A percentile compares a stretch with the other conserved stretches of the same genome.
These are phyloP conservation scores for Coreius guichenoti DNA, from an alignment of 2,797 vertebrate genomes.

Conservation along the genomic window DNA sequence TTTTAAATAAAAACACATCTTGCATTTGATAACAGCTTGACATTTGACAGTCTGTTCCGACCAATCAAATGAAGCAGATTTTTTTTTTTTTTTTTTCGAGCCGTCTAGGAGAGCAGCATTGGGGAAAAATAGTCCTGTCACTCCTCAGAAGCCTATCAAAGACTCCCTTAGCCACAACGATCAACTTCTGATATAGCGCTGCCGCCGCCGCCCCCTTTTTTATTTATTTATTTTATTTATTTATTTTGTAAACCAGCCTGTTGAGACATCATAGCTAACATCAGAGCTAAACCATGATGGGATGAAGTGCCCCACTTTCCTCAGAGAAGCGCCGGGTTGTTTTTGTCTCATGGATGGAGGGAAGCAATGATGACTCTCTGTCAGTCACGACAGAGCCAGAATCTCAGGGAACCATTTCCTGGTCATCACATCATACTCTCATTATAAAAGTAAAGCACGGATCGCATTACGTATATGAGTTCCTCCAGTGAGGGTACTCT, in stretches of 20 bases:
- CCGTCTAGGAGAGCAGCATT: constrained; percentile 68
- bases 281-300: constrained; percentile 61
- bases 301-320: constrained; percentile 67
- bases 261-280: constrained; percentile 68
- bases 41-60: constrained; percentile 83
- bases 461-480: constrained; percentile 64
- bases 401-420: constrained; percentile 6
- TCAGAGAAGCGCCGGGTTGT: constrained; percentile 54
- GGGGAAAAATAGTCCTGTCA: constrained; percentile 71
- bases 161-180: constrained; percentile 71
- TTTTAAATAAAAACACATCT: constrained; percentile 76
- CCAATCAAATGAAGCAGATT: constrained; percentile 72
- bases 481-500: constrained; percentile 73
- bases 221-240: constrained; percentile 68
- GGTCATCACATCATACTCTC: constrained; percentile 23
- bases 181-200: constrained; percentile 77
- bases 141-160: constrained; percentile 77
- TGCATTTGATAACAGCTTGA: constrained; percentile 80
- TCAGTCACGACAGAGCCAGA: constrained; percentile 17
- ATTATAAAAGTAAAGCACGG: constrained; percentile 14
- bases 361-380: constrained; percentile 27
- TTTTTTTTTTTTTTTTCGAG: constrained; percentile 1
- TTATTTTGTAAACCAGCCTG: constrained; percentile 63
- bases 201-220: constrained; percentile 64
- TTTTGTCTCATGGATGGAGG: constrained; percentile 45